phyloP scores from a whole-genome alignment of 2,113 vertebrate species.

The Astur gentilis region DNA sequence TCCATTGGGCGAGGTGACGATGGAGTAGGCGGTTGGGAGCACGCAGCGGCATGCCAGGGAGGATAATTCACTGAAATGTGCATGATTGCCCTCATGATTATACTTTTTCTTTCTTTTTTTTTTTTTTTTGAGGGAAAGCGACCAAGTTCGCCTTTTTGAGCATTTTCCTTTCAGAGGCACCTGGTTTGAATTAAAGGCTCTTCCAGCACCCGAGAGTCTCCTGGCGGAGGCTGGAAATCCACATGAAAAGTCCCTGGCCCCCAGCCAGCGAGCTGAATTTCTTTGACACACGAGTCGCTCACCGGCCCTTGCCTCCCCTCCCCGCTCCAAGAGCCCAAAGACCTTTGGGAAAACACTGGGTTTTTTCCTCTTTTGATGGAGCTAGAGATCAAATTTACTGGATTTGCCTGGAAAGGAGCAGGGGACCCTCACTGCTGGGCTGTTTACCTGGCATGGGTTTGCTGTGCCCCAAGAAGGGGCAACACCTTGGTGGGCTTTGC shows the following conservation, averaged over 20 bases:
- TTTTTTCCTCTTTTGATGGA: background rate
- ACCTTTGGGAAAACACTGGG: conserved; percentile 3
- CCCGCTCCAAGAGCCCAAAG: background rate
- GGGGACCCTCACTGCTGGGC: background rate
- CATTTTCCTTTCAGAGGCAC: conserved; percentile 62
- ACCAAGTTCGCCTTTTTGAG: conserved; percentile 49
- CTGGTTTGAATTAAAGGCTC: conserved; percentile 73
- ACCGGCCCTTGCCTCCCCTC: background rate
- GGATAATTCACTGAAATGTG: background rate
- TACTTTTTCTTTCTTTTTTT: background rate
- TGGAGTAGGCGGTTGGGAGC: background rate
- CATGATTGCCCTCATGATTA: background rate
- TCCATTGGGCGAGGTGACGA: background rate
- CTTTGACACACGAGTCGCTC: conserved; percentile 37
- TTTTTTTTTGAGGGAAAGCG: background rate
- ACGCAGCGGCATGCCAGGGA: background rate
- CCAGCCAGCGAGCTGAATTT: conserved; percentile 25
- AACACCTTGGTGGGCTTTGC: background rate
- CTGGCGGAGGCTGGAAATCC: conserved; percentile 65
- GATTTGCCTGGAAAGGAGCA: conserved; percentile 57
- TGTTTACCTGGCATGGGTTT: background rate
- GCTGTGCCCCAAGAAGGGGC: background rate
- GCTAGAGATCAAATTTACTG: conserved; percentile 8
- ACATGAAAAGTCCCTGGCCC: conserved; percentile 61
- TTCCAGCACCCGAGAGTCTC: conserved; percentile 70